These are phyloP conservation scores for Zeus faber DNA, from an alignment of 2,113 vertebrate species.

Conservation along the genomic window DNA sequence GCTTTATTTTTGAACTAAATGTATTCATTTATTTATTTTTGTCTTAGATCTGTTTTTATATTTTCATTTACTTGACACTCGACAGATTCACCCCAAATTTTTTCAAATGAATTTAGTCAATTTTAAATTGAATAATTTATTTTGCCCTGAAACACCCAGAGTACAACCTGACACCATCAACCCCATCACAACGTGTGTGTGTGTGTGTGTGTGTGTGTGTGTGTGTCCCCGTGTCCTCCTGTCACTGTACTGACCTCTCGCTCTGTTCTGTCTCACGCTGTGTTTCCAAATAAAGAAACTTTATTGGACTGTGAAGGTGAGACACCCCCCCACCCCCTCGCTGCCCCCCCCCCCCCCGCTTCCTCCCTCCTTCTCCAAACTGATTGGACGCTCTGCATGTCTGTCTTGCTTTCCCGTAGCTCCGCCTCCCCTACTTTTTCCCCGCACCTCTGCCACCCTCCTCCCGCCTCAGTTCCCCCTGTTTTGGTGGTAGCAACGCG, in stretches of 20 bases:
- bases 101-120: too few relatives aligned
- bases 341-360: slow-evolving; percentile 34
- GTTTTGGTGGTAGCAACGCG: slow-evolving; percentile 32
- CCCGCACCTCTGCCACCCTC: slow-evolving; percentile 20
- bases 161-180: too few relatives aligned
- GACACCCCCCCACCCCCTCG: slow-evolving; percentile 19
- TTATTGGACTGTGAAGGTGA: slow-evolving; percentile 80
- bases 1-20: too few relatives aligned
- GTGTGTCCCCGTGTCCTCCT: too few relatives aligned
- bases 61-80: too few relatives aligned
- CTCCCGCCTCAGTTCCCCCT: slow-evolving; percentile 30
- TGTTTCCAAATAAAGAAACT: slow-evolving; percentile 74
- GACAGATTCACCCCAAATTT: too few relatives aligned
- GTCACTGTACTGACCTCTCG: slow-evolving; percentile 71
- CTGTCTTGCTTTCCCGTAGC: slow-evolving; percentile 61
- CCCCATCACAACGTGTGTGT: too few relatives aligned
- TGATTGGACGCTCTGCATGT: slow-evolving; percentile 69
- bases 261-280: slow-evolving; percentile 72
- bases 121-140: too few relatives aligned
- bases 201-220: too few relatives aligned
- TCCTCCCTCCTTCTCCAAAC: slow-evolving; percentile 55
- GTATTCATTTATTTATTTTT: too few relatives aligned
- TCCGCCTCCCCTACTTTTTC: slow-evolving; percentile 3
- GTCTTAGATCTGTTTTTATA: too few relatives aligned
- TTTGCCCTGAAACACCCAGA: too few relatives aligned